Conservation (phyloP, 2,888 invertebrate species). For the Caenorhabditis sp. region DNA sequence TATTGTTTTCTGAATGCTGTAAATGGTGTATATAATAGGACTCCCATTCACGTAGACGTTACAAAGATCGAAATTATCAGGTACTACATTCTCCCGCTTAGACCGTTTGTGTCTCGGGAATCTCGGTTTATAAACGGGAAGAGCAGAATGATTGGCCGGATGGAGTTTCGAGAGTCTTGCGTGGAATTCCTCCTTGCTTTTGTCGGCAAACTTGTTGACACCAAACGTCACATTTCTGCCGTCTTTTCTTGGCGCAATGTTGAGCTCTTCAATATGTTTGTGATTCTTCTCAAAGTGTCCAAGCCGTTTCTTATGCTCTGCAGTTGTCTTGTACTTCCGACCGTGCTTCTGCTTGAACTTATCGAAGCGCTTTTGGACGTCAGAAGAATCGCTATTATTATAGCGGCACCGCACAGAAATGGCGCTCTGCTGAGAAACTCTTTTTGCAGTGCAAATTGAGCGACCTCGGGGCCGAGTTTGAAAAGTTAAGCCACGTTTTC, state of each 20-base stretch:
- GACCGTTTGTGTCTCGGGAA: conserved; percentile 8
- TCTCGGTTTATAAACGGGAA: conserved; percentile 16
- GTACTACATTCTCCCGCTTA: conserved; percentile 2
- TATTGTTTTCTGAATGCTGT: background rate
- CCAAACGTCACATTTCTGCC: conserved; percentile 29
- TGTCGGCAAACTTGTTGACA: conserved; percentile 31
- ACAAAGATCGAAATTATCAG: conserved; percentile 12
- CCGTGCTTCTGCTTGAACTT: conserved; percentile 15
- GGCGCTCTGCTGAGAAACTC: too few relatives aligned
- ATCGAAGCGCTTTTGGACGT: conserved; percentile 5
- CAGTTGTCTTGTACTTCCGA: conserved; percentile 6
- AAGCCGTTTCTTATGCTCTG: conserved; percentile 2
- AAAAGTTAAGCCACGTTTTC: too few relatives aligned
- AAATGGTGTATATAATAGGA: too few relatives aligned
- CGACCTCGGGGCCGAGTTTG: too few relatives aligned
- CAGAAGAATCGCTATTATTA: too few relatives aligned
- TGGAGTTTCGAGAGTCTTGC: conserved; percentile 15
- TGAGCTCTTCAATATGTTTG: conserved; percentile 19
- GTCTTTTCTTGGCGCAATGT: conserved; percentile 7
- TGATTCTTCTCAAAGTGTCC: conserved; percentile 31
- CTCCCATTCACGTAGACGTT: conserved; percentile 12
- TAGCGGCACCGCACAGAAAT: too few relatives aligned
- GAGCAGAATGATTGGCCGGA: conserved; percentile 12
- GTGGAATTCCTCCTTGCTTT: conserved; percentile 4
- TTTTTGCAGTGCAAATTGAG: too few relatives aligned